Evolutionary conservation across 2,113 vertebrate genomes (phyloP).

Genomic region (Tetrao urogallus): DNA sequence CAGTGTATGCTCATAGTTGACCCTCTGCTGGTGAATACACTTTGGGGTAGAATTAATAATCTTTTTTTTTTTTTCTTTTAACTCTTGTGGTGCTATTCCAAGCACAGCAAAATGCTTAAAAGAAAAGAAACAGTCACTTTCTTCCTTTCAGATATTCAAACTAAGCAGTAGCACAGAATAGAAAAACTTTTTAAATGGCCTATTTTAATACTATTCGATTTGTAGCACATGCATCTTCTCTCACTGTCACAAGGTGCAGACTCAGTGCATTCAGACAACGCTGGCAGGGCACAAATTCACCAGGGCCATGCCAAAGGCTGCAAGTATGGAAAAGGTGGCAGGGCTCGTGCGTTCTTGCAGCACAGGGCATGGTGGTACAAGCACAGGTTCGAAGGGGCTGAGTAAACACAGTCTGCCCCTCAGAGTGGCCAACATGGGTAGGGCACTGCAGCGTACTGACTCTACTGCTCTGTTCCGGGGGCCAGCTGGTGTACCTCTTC

Average conservation of each 20-base stretch:
- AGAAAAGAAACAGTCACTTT: constrained; percentile 14
- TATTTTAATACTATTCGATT: not conserved
- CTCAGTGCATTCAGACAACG: not conserved
- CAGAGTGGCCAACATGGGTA: not conserved
- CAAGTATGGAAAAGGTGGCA: not conserved
- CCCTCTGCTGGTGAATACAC: not conserved
- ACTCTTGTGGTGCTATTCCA: constrained; percentile 46
- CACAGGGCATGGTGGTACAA: not conserved
- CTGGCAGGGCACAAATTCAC: not conserved
- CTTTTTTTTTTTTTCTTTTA: constrained; percentile 23
- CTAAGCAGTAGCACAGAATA: constrained; percentile 24
- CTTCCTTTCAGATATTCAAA: constrained; percentile 49
- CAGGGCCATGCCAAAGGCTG: accelerated
- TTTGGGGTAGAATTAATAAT: constrained; percentile 12
- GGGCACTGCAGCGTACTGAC: not conserved
- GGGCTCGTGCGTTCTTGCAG: accelerated
- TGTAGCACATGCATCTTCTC: not conserved
- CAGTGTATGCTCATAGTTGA: not conserved
- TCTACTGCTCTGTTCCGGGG: not conserved
- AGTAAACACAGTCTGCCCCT: not conserved
- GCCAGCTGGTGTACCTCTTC: accelerated
- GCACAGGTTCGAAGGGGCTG: not conserved
- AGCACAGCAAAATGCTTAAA: constrained; percentile 39
- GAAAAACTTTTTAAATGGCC: not conserved
- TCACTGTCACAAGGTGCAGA: not conserved